Evolutionary conservation across 2,888 invertebrate species (phyloP).

Genomic region (Argynnis bischoffii): DNA sequence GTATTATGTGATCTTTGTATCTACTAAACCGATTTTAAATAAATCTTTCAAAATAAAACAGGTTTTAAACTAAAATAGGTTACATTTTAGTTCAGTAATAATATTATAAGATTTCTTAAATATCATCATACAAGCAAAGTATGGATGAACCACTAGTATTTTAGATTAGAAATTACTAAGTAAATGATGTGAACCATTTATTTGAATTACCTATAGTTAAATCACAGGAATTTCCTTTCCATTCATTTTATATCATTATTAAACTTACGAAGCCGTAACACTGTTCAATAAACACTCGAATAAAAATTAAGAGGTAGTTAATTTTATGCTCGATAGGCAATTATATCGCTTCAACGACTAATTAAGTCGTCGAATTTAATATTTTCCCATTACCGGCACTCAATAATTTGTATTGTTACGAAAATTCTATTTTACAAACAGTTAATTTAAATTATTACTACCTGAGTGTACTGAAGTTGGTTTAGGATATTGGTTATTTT

Average conservation of each 20-base stretch:
- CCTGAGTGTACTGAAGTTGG: not conserved
- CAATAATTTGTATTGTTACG: slow-evolving; percentile 14
- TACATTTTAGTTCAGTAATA: too few species aligned
- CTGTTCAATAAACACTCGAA: slow-evolving; percentile 40
- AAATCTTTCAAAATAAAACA: too few species aligned
- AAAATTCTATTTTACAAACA: slow-evolving; percentile 16
- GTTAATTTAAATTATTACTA: slow-evolving; percentile 10
- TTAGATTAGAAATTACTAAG: not conserved
- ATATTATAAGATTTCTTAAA: too few species aligned
- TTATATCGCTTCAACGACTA: slow-evolving; percentile 48
- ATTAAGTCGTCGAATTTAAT: slow-evolving; percentile 46
- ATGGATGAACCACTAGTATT: too few species aligned
- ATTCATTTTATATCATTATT: slow-evolving; percentile 10
- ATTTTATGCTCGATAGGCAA: slow-evolving; percentile 51
- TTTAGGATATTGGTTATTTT: not conserved
- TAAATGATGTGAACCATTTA: too few species aligned
- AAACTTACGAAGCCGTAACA: slow-evolving; percentile 22
- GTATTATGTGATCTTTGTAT: too few species aligned
- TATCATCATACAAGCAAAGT: too few species aligned
- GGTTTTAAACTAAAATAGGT: too few species aligned
- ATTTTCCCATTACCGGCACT: slow-evolving; percentile 35
- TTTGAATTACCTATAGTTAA: not conserved
- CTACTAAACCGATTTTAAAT: too few species aligned
- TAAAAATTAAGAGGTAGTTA: slow-evolving; percentile 40
- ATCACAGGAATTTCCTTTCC: slow-evolving; percentile 1